Evolutionary conservation across 2,797 vertebrate genomes (phyloP).

Genomic region (Sciurus carolinensis): DNA sequence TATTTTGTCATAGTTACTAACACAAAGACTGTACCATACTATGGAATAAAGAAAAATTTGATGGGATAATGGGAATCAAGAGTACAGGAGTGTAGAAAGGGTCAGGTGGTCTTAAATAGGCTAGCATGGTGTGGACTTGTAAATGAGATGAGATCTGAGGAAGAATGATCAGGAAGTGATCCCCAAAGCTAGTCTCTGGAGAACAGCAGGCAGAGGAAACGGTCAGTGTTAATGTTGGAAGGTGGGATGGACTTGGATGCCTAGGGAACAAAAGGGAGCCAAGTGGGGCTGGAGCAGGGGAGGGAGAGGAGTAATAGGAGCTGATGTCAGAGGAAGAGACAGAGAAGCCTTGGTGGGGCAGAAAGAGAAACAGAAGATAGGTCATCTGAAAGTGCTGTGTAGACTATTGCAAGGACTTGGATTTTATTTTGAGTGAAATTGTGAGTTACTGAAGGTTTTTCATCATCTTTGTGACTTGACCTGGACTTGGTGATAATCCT

Average conservation of each 20-base stretch:
- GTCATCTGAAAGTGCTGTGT: background rate
- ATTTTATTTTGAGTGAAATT: background rate
- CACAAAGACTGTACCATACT: background rate
- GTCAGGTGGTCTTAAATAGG: background rate
- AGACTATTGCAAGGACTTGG: too few relatives aligned
- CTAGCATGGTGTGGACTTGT: background rate
- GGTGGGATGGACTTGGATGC: too few relatives aligned
- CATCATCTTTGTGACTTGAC: background rate
- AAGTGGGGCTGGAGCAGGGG: background rate
- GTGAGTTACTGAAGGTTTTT: background rate
- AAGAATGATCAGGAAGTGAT: background rate
- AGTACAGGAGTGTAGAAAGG: background rate
- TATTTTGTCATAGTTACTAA: background rate
- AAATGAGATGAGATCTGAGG: background rate
- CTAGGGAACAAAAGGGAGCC: background rate
- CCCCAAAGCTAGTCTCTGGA: background rate
- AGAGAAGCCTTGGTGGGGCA: background rate
- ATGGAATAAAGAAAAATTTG: background rate
- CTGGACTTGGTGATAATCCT: background rate
- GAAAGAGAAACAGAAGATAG: background rate
- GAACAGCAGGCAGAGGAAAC: background rate
- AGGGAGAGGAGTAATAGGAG: background rate
- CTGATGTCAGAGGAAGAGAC: background rate
- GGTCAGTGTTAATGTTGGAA: background rate
- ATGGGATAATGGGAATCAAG: background rate